Base-by-base conservation (phyloP, 2,888 invertebrate species). In the Graphium colonna region DNA sequence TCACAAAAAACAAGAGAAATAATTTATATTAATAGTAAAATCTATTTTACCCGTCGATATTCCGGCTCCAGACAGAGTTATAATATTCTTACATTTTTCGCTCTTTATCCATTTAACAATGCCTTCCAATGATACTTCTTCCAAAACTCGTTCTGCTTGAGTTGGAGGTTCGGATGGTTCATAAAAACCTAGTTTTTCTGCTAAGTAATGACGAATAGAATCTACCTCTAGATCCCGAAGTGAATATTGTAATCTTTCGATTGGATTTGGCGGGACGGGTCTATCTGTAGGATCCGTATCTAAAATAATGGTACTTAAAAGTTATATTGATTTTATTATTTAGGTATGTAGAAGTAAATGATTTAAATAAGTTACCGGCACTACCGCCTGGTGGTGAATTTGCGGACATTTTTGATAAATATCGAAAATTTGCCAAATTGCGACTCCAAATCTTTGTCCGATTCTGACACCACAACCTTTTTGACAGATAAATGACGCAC, bases 41-140 rank as follows among this genome's bases (percentile, higher is more conserved):
- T 43, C 28, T 45, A 48, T 91, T 93, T 93, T 91, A 97, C 97
- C 95, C 43, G 98, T 99, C 1, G 98, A 98, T 71, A 99, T 97
- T 47, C 98, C 98, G 63, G 98, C 98, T 57, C 98, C 98, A 56
- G 97, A 95, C 93, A 99, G 94, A 0, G 97, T 97, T 53, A 98
- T 94, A 52, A 98, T 93, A 67, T 96, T 97, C 75, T 94, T 94
- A 72, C 96, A 95, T 59, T 93, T 92, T 38, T 92, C 92, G 55
- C 92, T 92, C 64, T 94, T 92, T 60, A 98, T 96, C 82, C 95
- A 96, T 50, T 94, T 92, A 0, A 93, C 93, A 49, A 98, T 87
- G 1, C 95, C 96, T 63, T 95, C 94, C 59, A 97, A 83, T 49
- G 91, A 92, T 36, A 94, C 87, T 66, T 95, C 93, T 21, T 93